Conservation (phyloP, 1,140 invertebrate species). For the Chionoecetes opilio region DNA sequence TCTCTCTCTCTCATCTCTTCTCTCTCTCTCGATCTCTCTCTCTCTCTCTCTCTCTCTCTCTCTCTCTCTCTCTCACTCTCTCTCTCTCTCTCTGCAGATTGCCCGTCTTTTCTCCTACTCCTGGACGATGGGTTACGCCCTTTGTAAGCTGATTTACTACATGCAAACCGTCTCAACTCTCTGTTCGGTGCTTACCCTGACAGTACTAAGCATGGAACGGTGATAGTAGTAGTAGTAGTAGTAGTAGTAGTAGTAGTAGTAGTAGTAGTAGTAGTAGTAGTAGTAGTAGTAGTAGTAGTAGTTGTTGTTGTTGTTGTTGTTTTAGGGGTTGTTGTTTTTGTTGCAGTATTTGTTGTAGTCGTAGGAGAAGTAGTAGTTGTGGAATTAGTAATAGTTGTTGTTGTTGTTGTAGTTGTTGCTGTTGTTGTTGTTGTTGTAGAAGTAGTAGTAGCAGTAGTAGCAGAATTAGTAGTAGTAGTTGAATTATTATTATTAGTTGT, state of each 20-base stretch:
- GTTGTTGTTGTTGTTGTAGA: no score
- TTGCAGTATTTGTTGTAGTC: neutral
- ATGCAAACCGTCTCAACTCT: conserved; percentile 90
- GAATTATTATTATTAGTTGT: no score
- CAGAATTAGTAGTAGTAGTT: no score
- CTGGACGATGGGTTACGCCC: conserved; percentile 89
- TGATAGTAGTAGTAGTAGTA: conserved; percentile 81
- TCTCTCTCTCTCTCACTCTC: no score
- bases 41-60: no score
- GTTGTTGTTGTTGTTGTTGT: neutral
- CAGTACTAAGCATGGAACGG: conserved; percentile 92
- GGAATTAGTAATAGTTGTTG: neutral
- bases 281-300: neutral
- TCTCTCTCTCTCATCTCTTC: no score
- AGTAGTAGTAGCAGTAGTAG: no score
- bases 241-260: conserved; percentile 10
- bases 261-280: neutral
- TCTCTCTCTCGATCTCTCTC: no score
- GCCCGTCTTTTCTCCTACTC: conserved; percentile 90
- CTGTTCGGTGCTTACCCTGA: conserved; percentile 91
- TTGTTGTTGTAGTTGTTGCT: no score
- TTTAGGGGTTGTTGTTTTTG: neutral
- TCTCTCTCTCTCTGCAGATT: conserved; percentile 85
- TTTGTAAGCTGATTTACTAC: conserved; percentile 91
- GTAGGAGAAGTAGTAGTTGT: neutral